phyloP scores from a whole-genome alignment of 2,797 vertebrate species.

The Picus viridis region DNA sequence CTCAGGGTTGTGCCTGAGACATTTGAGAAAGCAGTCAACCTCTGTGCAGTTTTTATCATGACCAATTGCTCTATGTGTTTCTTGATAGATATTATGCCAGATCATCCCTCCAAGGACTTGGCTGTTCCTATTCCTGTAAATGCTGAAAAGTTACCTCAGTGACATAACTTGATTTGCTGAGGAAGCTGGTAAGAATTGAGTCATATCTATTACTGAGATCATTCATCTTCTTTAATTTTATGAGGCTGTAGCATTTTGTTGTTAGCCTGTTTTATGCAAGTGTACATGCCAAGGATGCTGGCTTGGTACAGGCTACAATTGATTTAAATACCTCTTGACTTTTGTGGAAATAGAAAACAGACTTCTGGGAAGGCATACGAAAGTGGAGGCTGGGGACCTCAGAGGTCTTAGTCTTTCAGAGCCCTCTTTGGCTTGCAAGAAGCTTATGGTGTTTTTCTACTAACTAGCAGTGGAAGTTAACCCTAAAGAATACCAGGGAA shows the following conservation, averaged over 20 bases:
- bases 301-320: background rate
- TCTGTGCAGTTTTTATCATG: background rate
- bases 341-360: background rate
- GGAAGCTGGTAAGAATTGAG: conserved; percentile 27
- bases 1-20: background rate
- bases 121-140: conserved; percentile 18
- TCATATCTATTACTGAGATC: background rate
- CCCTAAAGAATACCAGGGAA: background rate
- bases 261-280: background rate
- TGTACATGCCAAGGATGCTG: background rate
- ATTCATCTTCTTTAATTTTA: conserved; percentile 24
- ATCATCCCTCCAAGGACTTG: background rate
- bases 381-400: background rate
- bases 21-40: background rate
- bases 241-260: background rate
- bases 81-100: background rate
- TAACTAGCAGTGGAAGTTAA: background rate
- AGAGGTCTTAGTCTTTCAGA: background rate
- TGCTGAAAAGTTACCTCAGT: conserved; percentile 30
- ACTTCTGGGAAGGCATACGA: background rate
- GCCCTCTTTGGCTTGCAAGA: background rate
- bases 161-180: conserved; percentile 50
- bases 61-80: background rate
- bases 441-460: background rate
- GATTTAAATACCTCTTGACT: background rate